Conservation (phyloP, 2,888 invertebrate species). For the Philonicus albiceps region DNA sequence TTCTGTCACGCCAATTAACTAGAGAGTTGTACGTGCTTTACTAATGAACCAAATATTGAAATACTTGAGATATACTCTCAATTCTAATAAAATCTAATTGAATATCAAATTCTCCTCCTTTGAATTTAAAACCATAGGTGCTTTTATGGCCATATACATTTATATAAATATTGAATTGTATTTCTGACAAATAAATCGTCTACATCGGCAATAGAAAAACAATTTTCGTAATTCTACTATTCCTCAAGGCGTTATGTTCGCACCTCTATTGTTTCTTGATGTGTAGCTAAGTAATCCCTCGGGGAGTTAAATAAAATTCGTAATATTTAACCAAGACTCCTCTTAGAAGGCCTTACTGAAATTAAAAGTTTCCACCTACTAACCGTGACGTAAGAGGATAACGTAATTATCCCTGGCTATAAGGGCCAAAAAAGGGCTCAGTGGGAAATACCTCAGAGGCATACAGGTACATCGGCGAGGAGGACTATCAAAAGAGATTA, state of each 20-base stretch:
- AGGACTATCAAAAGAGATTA: slow-evolving; percentile 13
- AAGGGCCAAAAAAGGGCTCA: not conserved
- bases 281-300: not conserved
- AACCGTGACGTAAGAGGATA: not conserved
- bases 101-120: too few relatives aligned
- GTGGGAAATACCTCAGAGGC: not conserved
- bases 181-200: not conserved
- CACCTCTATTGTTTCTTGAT: not conserved
- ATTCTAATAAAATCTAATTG: too few relatives aligned
- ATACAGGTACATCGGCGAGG: not conserved
- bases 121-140: too few relatives aligned
- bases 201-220: not conserved
- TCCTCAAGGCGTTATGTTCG: not conserved
- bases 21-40: too few relatives aligned
- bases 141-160: too few relatives aligned
- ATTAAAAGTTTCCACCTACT: not conserved
- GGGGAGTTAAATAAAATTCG: not conserved
- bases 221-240: not conserved
- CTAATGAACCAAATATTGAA: too few relatives aligned
- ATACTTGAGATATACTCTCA: too few relatives aligned
- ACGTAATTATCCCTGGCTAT: not conserved
- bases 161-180: too few relatives aligned
- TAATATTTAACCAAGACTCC: not conserved
- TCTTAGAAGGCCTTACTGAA: not conserved
- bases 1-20: too few relatives aligned